phyloP scores from a whole-genome alignment of 2,113 vertebrate species.

The Telmatochromis sp. region DNA sequence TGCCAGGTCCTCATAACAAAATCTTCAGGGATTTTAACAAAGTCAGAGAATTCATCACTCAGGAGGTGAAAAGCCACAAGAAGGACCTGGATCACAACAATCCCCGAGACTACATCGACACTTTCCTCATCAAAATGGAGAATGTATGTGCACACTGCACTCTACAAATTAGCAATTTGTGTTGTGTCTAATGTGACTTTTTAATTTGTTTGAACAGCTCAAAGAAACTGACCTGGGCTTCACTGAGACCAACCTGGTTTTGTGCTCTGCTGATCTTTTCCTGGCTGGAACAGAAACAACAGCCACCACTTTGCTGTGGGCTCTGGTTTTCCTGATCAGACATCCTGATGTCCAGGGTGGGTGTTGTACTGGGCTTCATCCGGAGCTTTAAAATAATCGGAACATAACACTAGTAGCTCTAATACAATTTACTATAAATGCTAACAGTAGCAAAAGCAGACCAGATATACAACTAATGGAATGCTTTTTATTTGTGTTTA shows the following conservation, averaged over 20 bases:
- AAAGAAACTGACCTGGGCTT: rapidly evolving
- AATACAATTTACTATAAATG: neutral
- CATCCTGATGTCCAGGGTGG: slow-evolving; percentile 69
- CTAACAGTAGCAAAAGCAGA: neutral
- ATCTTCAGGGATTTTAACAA: rapidly evolving
- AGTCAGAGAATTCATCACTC: rapidly evolving
- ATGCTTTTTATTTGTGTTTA: neutral
- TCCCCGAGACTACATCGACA: neutral
- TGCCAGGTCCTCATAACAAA: neutral
- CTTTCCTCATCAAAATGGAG: neutral
- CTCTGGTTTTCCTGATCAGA: slow-evolving; percentile 76
- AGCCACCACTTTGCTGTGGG: slow-evolving; percentile 80
- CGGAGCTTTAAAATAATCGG: rapidly evolving
- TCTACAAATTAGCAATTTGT: neutral
- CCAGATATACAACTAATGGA: neutral
- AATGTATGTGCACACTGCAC: neutral
- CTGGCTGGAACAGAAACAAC: slow-evolving; percentile 73
- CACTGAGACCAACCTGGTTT: neutral
- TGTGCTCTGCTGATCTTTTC: neutral
- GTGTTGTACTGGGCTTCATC: neutral
- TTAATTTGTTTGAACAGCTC: rapidly evolving
- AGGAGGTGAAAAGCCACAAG: neutral
- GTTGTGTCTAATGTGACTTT: neutral
- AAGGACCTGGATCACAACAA: neutral
- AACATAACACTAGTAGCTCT: neutral